Conservation (phyloP, 2,113 vertebrate genomes). For the Crotalus tigris region DNA sequence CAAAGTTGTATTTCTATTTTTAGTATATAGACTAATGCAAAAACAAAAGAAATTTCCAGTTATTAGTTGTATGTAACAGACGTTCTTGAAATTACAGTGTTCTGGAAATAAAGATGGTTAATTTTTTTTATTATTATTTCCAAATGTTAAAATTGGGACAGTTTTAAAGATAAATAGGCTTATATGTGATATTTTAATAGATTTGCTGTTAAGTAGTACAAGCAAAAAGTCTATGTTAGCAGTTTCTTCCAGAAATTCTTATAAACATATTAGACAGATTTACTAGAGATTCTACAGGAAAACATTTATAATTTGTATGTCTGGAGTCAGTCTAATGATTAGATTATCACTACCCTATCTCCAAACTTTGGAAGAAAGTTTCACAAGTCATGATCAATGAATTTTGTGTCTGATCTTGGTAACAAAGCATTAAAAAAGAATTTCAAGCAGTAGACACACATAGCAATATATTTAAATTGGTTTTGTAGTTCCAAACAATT, state of each 20-base stretch:
- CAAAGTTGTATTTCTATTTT: constrained; percentile 64
- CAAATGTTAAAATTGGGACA: constrained; percentile 69
- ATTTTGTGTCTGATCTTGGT: constrained; percentile 56
- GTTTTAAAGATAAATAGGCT: constrained; percentile 65
- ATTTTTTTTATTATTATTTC: constrained; percentile 64
- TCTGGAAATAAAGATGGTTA: constrained; percentile 74
- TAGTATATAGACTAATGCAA: constrained; percentile 66
- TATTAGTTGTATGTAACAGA: constrained; percentile 70
- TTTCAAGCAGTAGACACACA: constrained; percentile 56
- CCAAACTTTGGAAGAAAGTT: constrained; percentile 63
- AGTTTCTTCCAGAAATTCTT: constrained; percentile 59
- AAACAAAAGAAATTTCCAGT: constrained; percentile 68
- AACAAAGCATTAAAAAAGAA: constrained; percentile 42
- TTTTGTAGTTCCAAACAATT: constrained; percentile 58
- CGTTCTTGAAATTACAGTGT: constrained; percentile 74
- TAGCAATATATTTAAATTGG: constrained; percentile 45
- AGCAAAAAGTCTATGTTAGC: constrained; percentile 61
- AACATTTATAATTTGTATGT: constrained; percentile 67
- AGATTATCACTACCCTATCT: constrained; percentile 62
- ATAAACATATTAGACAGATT: constrained; percentile 58
- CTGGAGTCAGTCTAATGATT: constrained; percentile 62
- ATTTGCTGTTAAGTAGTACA: constrained; percentile 62
- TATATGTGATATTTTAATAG: constrained; percentile 65
- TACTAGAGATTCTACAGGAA: constrained; percentile 66
- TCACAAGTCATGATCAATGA: constrained; percentile 66